phyloP scores from a whole-genome alignment of 37 sponge, comb jelly and placozoan genomes.

The Geodia barretti region DNA sequence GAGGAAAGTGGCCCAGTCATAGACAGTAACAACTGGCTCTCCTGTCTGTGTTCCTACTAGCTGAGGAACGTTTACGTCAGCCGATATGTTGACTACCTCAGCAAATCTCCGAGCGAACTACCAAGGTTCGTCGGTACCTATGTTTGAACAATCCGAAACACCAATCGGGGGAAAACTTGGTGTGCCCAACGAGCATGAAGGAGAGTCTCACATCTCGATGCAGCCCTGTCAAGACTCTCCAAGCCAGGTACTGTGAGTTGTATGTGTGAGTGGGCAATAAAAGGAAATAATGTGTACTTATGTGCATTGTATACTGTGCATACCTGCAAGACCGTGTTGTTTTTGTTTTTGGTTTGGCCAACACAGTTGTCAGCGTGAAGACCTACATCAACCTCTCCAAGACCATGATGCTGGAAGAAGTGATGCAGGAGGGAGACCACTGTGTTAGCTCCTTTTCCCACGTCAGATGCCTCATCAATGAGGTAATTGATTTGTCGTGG shows the following conservation, averaged over 20 bases:
- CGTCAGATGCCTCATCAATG: background rate
- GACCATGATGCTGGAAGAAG: background rate
- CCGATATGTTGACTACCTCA: background rate
- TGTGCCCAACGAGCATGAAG: background rate
- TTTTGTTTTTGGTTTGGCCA: background rate
- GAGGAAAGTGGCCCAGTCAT: constrained; percentile 4
- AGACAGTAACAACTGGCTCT: background rate
- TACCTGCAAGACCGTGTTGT: background rate
- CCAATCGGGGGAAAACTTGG: background rate
- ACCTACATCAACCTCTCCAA: background rate
- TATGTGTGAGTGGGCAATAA: background rate
- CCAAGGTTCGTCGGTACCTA: background rate
- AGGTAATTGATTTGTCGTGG: background rate
- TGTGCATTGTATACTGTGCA: background rate
- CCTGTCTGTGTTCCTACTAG: constrained; percentile 6
- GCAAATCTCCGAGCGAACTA: constrained; percentile 1
- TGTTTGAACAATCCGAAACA: background rate
- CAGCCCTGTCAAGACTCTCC: background rate
- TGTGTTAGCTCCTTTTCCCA: background rate
- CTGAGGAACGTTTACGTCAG: background rate
- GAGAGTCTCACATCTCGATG: background rate
- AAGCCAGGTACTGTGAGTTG: background rate
- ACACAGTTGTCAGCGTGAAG: background rate
- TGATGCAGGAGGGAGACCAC: background rate
- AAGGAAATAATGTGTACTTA: background rate